Percentiles rank a stretch among this genome's conserved stretches.
These are phyloP conservation scores for Crotalus viridis DNA, from an alignment of 2,113 vertebrate genomes.

Conservation along the genomic window DNA sequence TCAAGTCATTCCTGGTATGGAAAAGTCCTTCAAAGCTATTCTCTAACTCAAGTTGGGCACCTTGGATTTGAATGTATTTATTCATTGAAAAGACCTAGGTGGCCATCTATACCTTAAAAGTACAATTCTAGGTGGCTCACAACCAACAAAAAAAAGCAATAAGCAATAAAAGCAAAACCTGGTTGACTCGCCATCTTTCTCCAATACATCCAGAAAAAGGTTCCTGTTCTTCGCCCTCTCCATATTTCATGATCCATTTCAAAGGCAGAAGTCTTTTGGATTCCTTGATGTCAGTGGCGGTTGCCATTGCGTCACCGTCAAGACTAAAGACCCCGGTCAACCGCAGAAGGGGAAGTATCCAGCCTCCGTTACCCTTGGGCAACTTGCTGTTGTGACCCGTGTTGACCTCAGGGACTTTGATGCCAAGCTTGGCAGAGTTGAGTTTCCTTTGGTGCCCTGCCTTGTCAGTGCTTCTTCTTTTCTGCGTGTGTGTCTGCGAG, in stretches of 20 bases:
- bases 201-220: not conserved
- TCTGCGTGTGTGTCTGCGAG: not conserved
- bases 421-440: not conserved
- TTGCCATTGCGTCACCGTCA: not conserved
- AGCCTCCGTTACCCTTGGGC: too few relatives aligned
- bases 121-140: not conserved
- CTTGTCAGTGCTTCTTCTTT: not conserved
- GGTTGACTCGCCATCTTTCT: not conserved
- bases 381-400: not conserved
- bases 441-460: conserved; percentile 14
- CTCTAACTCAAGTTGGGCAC: not conserved
- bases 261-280: not conserved
- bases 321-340: not conserved
- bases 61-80: not conserved
- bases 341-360: not conserved
- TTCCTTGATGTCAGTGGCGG: not conserved
- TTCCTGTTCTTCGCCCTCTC: not conserved
- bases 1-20: too few relatives aligned
- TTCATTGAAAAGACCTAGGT: not conserved
- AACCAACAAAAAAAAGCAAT: not conserved
- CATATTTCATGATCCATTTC: not conserved
- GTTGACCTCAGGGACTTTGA: conserved; percentile 4
- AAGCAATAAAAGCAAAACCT: not conserved
- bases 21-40: not conserved
- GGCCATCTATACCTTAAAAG: not conserved